Conservation (phyloP, 2,888 invertebrate species). For the Trissoscelio sp. region DNA sequence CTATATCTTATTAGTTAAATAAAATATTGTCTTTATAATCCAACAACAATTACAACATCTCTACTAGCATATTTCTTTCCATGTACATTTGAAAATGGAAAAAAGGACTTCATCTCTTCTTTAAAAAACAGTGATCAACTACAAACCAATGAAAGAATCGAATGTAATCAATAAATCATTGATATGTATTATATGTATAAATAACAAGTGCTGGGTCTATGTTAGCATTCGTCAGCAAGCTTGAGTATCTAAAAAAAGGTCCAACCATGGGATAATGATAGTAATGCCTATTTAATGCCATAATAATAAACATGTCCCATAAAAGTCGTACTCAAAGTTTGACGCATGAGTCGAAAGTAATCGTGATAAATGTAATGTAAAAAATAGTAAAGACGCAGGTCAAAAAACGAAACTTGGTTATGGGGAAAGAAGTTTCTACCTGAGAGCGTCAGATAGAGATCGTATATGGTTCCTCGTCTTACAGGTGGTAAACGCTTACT, state of each 20-base stretch:
- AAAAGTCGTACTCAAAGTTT: conserved; percentile 26
- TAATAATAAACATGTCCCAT: conserved; percentile 32
- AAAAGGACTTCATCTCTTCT: neutral
- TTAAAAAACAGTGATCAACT: conserved; percentile 15
- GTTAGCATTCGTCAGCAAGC: conserved; percentile 80
- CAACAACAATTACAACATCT: too few relatives aligned
- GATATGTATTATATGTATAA: conserved; percentile 25
- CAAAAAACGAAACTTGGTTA: conserved; percentile 68
- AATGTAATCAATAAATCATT: conserved; percentile 20
- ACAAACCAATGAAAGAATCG: conserved; percentile 27
- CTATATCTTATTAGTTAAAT: too few relatives aligned
- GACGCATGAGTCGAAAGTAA: conserved; percentile 26
- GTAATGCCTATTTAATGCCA: conserved; percentile 28
- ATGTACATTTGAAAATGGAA: too few relatives aligned
- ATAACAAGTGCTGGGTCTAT: conserved; percentile 77
- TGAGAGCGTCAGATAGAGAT: conserved; percentile 94
- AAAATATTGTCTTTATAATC: too few relatives aligned
- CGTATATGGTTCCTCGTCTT: conserved; percentile 92
- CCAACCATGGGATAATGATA: conserved; percentile 48
- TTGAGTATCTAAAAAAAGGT: conserved; percentile 55
- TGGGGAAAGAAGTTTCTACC: conserved; percentile 86
- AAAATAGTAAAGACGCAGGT: conserved; percentile 6
- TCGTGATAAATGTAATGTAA: neutral
- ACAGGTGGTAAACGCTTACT: conserved; percentile 92
- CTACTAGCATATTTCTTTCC: too few relatives aligned